Evolutionary conservation across 2,113 vertebrate genomes (phyloP).

Genomic region (Entelurus aequoreus): DNA sequence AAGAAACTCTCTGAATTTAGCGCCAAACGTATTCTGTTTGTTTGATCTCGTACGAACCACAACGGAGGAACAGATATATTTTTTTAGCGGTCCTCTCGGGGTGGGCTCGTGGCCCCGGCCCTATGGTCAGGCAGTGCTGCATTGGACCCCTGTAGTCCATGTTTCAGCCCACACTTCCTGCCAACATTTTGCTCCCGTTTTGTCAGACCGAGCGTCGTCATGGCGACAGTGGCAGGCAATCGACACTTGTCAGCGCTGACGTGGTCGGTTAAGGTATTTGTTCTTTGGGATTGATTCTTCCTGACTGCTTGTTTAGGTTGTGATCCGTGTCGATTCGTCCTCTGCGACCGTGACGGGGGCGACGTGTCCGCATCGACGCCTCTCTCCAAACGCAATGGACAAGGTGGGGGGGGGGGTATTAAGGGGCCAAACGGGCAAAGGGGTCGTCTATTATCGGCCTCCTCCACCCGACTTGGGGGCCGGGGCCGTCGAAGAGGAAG

Average conservation of each 20-base stretch:
- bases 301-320: no score
- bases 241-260: neutral
- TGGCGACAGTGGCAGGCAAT: neutral
- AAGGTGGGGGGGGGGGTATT: conserved; percentile 25
- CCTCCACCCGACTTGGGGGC: conserved; percentile 54
- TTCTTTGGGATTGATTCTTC: neutral
- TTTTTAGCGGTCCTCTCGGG: no score
- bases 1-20: no score
- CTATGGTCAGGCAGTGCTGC: no score
- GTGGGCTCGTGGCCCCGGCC: no score
- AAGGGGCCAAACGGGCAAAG: conserved; percentile 44
- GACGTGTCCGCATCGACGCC: neutral
- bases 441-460: conserved; percentile 58
- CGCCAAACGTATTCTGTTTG: no score
- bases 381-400: no score
- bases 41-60: no score
- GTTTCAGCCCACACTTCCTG: neutral
- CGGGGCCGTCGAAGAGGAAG: conserved; percentile 48
- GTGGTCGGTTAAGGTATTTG: no score
- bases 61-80: no score
- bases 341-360: neutral
- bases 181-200: no score
- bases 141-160: no score
- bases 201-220: neutral
- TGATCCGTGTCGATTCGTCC: neutral